Evolutionary conservation across 2,797 vertebrate species (phyloP), one percentile per base, ranked within the genome.

Genomic region (Dallia pectoralis): DNA sequence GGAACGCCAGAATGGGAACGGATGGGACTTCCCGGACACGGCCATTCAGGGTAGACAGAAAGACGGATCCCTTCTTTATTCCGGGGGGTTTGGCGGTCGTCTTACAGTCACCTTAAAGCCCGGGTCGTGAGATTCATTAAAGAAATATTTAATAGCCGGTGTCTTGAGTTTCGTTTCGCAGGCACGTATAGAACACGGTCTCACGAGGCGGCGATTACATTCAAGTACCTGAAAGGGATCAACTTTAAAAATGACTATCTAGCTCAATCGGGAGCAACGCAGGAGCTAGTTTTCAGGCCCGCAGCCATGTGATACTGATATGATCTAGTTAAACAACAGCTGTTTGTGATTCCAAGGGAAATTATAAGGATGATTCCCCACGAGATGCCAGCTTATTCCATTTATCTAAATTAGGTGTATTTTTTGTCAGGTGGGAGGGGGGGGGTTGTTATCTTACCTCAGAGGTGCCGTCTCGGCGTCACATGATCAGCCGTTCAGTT

Each of bases 301-400:
- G 92, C 88, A 95, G 95, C 94, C 91, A 92, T 95, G 92, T 95
- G 95, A 95, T 85, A 89, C 84, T 91, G 90, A 91, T 89, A 85
- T 88, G 89, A 91, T 91, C 93, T 96, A 95, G 93, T 92, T 95
- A 95, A 97, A 96, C 94, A 96, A 95, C 95, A 95, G 94, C 94
- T 97, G 95, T 96, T 97, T 91, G 89, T 92, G 94, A 96, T 95
- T 96, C 88, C 87, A 94, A 93, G 94, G 93, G 95, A 95, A 97
- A 95, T 96, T 95, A 95, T 91, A 92, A 93, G 92, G 93, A 94
- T 94, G 91, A 95, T 95, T 89, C 93, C 95, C 94, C 94, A 91
- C 84, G 94, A 96, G 94, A 97, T 90, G 92, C 92, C 91, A 92
- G 91, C 87, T 94, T 93, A 89, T 90, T 88, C 84, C 89, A 82